Evolutionary conservation across 1,140 invertebrate species (phyloP).

Genomic region (Lycorma delicatula): DNA sequence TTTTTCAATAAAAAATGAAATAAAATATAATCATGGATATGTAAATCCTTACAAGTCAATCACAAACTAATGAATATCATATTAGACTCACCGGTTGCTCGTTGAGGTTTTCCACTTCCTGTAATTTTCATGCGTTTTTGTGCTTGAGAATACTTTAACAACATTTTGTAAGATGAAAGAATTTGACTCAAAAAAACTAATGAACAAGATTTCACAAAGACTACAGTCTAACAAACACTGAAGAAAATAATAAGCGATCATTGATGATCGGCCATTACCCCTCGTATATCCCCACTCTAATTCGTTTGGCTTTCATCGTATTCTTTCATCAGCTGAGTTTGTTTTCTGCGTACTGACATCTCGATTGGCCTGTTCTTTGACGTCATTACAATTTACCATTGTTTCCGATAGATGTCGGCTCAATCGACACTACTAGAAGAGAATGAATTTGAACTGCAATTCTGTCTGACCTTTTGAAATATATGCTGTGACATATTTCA

Average conservation of each 20-base stretch:
- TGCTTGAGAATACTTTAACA: slow-evolving; percentile 18
- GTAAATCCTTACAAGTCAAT: no score
- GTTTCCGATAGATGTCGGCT: no score
- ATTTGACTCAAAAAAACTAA: not conserved
- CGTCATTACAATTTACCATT: no score
- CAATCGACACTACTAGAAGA: no score
- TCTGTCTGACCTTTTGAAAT: no score
- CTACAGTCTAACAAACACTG: not conserved
- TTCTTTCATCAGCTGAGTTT: not conserved
- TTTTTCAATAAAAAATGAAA: no score
- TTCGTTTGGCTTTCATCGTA: not conserved
- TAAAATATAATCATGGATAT: no score
- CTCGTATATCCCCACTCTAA: not conserved
- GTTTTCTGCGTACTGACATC: no score
- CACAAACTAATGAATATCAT: no score
- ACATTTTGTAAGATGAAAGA: slow-evolving; percentile 6
- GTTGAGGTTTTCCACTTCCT: slow-evolving; percentile 14
- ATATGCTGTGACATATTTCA: no score
- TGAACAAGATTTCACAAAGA: not conserved
- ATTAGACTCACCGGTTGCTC: slow-evolving; percentile 19
- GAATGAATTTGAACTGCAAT: no score
- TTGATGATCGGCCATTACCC: not conserved
- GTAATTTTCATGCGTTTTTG: slow-evolving; percentile 15
- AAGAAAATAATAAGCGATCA: not conserved
- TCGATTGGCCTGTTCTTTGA: no score